Evolutionary conservation across 2,888 invertebrate genomes (phyloP), one percentile per base, ranked within the genome.

Genomic region (Auanema freiburgensis): DNA sequence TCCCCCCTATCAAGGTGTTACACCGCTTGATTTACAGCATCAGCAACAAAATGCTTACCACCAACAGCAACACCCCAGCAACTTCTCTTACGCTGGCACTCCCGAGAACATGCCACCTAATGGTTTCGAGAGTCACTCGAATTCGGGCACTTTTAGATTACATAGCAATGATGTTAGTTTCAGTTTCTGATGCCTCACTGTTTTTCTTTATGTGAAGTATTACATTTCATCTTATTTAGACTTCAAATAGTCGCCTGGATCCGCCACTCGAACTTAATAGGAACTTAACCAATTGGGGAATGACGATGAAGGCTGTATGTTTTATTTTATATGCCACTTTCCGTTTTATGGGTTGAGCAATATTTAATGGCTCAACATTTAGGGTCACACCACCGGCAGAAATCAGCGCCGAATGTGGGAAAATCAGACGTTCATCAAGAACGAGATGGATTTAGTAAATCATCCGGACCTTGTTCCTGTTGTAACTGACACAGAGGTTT

Each of bases 221-320:
- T 21, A 52, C n/a, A 8, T n/a, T 18, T 6, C 49, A 16, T 50
- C 8, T 16, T 50, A 52, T 57, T 52, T 40, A 63, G 63, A 54
- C 63, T 8, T 58, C 54, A 14, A 59, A 70, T 6, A 76, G 71
- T 50, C 66, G 78, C 2, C 55, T 78, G 24, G 83, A 83, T 57
- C 83, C 83, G 8, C 69, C 76, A 10, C 65, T 83, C 44, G 83
- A 83, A 57, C 61, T 83, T 53, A 79, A 78, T 57, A 55, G 80
- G 50, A 81, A 81, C 56, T 61, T 83, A 43, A 80, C 82, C n/a
- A 83, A 81, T 63, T 83, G 83, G 83, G 82, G 81, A 55, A 72
- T 81, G 69, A 69, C 73, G 5, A 53, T 58, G 57, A 62, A 60
- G 40, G 56, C 56, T 10, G 51, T 52, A n/a, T 16, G 59, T 41